A percentile compares a stretch with the other conserved stretches of the same genome.
Evolutionary conservation across 2,888 invertebrate genomes (phyloP).

Genomic region (Aphrophora alni): DNA sequence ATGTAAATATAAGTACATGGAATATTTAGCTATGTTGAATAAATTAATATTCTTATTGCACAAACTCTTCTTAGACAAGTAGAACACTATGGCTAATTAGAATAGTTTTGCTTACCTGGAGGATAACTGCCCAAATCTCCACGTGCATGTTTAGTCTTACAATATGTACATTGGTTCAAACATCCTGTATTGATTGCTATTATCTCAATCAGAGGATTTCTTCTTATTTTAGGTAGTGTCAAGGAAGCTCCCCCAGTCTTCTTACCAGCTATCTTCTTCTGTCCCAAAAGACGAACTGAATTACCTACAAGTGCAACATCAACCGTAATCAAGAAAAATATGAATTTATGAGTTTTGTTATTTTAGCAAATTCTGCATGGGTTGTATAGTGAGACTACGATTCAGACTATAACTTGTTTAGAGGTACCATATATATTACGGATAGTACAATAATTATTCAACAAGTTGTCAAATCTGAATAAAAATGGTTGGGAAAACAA

Average conservation of each 20-base stretch:
- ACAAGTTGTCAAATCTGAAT: no score
- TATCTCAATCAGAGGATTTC: slow-evolving; percentile 96
- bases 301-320: background rate
- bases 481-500: no score
- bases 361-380: no score
- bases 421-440: no score
- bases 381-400: no score
- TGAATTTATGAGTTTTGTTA: no score
- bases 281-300: slow-evolving; percentile 51
- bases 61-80: no score
- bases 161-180: slow-evolving; percentile 97
- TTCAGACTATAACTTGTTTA: background rate
- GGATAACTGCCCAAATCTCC: slow-evolving; percentile 96
- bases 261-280: slow-evolving; percentile 78
- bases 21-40: no score
- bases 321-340: background rate
- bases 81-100: no score
- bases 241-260: slow-evolving; percentile 89
- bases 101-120: slow-evolving; percentile 58
- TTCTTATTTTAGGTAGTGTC: slow-evolving; percentile 89
- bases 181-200: slow-evolving; percentile 97
- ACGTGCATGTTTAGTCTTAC: slow-evolving; percentile 97
- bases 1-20: no score
- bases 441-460: no score
- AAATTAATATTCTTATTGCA: no score